Conservation (phyloP, 2,797 vertebrate genomes). For the Ctenochaetus hawaiiensis region DNA sequence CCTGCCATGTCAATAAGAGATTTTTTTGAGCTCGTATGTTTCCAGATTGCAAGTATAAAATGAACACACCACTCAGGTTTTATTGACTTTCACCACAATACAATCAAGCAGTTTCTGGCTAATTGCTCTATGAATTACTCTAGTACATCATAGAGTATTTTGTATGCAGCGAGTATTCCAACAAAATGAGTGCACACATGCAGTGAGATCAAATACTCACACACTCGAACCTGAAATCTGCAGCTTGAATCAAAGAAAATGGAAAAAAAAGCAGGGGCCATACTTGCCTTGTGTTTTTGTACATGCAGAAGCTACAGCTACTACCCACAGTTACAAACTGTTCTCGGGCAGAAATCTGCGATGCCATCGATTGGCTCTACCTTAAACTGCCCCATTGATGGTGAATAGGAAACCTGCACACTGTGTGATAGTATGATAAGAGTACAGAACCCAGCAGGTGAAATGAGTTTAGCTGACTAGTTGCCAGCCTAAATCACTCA, state of each 20-base stretch:
- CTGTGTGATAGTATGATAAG: constrained; percentile 34
- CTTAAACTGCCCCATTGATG: background rate
- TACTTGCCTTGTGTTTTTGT: background rate
- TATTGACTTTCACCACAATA: background rate
- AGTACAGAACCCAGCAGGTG: constrained; percentile 6
- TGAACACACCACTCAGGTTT: background rate
- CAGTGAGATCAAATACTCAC: background rate
- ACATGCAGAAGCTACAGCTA: background rate
- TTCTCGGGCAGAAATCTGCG: constrained; percentile 10
- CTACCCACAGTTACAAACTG: background rate
- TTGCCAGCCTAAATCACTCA: background rate
- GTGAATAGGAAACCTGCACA: background rate
- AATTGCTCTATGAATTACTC: background rate
- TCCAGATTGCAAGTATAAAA: background rate
- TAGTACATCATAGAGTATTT: background rate
- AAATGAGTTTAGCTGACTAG: constrained; percentile 19
- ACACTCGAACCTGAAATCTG: background rate
- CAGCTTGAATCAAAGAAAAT: background rate
- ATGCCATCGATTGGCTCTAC: background rate
- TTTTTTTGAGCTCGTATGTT: background rate
- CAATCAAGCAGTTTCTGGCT: background rate
- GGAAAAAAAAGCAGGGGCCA: background rate
- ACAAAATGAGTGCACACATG: background rate
- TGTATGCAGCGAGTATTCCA: background rate
- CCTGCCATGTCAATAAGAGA: background rate